Percentiles rank a stretch among this genome's conserved stretches.
phyloP scores from a whole-genome alignment of 2,113 vertebrate species.

The Galeopterus variegatus region DNA sequence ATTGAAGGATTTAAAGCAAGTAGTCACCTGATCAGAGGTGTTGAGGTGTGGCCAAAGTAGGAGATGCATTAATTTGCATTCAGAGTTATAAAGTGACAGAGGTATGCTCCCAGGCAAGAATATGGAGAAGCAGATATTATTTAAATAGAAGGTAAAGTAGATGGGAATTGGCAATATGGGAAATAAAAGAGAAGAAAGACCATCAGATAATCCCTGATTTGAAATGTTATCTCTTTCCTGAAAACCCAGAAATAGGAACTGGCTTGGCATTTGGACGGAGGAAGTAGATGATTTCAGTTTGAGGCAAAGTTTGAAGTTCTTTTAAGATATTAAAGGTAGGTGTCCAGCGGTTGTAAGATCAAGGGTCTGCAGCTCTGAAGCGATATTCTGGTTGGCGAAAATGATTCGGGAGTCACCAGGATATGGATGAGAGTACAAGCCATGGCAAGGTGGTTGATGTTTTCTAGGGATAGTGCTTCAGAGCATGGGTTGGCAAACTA shows the following conservation, averaged over 20 bases:
- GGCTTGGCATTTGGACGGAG: not conserved
- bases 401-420: not conserved
- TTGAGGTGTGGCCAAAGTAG: not conserved
- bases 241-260: not conserved
- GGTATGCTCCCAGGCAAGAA: rapidly evolving
- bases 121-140: not conserved
- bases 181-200: not conserved
- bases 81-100: too few relatives aligned
- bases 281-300: not conserved
- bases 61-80: not conserved
- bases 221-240: not conserved
- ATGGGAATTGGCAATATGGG: not conserved
- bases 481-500: not conserved
- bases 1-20: not conserved
- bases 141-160: not conserved
- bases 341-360: not conserved
- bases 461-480: not conserved
- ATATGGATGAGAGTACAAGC: too few relatives aligned
- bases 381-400: not conserved
- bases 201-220: not conserved
- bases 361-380: not conserved
- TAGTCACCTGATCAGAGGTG: not conserved
- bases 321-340: not conserved
- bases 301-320: not conserved
- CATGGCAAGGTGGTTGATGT: rapidly evolving